phyloP scores from a whole-genome alignment of 92 coral and sea anemone genomes.

The Micromussa lordhowensis region DNA sequence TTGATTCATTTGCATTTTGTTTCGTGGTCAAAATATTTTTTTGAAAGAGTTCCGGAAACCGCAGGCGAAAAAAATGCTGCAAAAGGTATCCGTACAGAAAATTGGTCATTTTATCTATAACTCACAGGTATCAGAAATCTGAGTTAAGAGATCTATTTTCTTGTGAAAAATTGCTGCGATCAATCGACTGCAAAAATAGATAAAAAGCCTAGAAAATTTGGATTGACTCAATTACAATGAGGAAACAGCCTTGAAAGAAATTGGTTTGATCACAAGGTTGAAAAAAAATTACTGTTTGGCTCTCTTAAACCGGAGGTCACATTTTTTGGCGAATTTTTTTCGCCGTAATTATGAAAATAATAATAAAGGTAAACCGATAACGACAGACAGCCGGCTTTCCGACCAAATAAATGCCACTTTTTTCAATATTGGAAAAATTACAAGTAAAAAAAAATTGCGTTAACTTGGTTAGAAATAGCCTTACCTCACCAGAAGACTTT shows the following conservation, averaged over 20 bases:
- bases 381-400: neutral
- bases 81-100: neutral
- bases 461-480: neutral
- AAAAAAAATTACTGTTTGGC: neutral
- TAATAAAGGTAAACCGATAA: neutral
- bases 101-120: neutral
- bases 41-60: neutral
- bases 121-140: neutral
- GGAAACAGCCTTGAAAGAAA: neutral
- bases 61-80: neutral
- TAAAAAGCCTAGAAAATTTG: neutral
- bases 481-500: neutral
- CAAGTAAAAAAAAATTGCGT: neutral
- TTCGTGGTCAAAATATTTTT: neutral
- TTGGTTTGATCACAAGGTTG: neutral
- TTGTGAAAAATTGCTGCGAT: neutral
- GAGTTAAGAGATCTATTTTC: neutral
- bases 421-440: neutral
- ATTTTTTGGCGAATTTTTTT: too few relatives aligned
- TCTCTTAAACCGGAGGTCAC: neutral
- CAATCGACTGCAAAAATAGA: neutral
- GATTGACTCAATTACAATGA: neutral
- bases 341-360: neutral
- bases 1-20: neutral
- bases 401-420: neutral